Evolutionary conservation across 2,888 invertebrate genomes (phyloP), one percentile per base, ranked within the genome.

Genomic region (Lithophane semibrunnea): DNA sequence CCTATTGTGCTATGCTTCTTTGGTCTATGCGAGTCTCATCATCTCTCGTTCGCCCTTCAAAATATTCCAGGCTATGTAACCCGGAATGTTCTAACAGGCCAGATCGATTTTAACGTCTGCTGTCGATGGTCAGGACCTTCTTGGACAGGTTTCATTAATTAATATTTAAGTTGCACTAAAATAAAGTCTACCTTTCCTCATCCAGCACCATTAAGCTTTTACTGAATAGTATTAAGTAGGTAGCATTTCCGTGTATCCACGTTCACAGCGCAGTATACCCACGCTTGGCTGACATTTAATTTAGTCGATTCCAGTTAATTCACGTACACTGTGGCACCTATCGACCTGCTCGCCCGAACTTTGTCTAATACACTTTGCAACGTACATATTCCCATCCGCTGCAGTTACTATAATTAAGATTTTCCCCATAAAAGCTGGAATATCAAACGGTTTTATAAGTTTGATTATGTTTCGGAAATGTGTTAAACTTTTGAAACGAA

Each of bases 341-440:
- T 92, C 90, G 92, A 91, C 87, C 90, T 88, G 88, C 84, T 87
- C 87, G 84, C 86, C 90, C 89, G 89, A 94, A 94, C 92, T 94
- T 93, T 90, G 92, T 93, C 91, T 93, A 92, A 94, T 92, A 93
- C 93, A 94, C 92, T 92, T 91, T 91, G 89, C 91, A 90, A 90
- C 88, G 90, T 90, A 92, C 90, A 91, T 92, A 91, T 92, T 90
- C 89, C 85, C 86, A 91, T 90, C 86, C 88, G 86, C 89, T 91
- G 90, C 88, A 88, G 82, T 84, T 84, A 90, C 89, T 90, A 90
- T 91, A 92, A 93, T 91, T 91, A 90, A 91, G 90, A 90, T 91
- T 91, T 92, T 91, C 88, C 87, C 83, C 85, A 80, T 83, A 77
- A 83, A 70, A 75, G 63, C 54, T 58, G 12, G n/a, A 67, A 49